Percentiles rank a stretch among this genome's conserved stretches.
Conservation (phyloP, 2,113 vertebrate species). For the Pipa parva region DNA sequence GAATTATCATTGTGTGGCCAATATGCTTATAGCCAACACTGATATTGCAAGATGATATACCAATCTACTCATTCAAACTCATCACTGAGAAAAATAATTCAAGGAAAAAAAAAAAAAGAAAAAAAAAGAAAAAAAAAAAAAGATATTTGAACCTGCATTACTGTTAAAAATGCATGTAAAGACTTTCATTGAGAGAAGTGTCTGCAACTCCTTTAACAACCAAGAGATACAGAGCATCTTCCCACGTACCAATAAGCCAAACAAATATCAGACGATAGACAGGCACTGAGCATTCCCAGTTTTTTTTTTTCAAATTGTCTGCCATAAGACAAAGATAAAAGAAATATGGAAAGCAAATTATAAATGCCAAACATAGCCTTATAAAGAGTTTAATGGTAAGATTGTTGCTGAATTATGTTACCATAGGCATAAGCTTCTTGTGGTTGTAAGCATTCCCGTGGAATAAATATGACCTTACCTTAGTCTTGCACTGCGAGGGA, state of each 20-base stretch:
- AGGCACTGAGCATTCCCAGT: conserved; percentile 2
- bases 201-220: neutral
- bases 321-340: conserved; percentile 39
- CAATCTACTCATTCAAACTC: conserved; percentile 10
- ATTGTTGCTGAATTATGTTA: conserved; percentile 50
- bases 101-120: conserved; percentile 46
- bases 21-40: no score
- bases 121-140: conserved; percentile 54
- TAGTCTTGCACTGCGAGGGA: conserved; percentile 69
- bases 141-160: neutral
- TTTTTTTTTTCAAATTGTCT: conserved; percentile 22
- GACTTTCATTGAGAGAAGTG: neutral
- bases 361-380: conserved; percentile 28
- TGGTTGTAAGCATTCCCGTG: conserved; percentile 70
- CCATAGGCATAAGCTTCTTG: conserved; percentile 50
- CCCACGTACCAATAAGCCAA: neutral
- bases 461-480: conserved; percentile 90
- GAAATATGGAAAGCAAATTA: conserved; percentile 45
- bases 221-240: neutral
- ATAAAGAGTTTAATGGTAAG: conserved; percentile 48
- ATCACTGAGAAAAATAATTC: conserved; percentile 42
- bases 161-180: conserved; percentile 30
- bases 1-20: conserved; percentile 4
- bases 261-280: neutral
- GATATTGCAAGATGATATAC: conserved; percentile 5